phyloP scores from a whole-genome alignment of 1,140 invertebrate genomes.

The Aphidius ervi region DNA sequence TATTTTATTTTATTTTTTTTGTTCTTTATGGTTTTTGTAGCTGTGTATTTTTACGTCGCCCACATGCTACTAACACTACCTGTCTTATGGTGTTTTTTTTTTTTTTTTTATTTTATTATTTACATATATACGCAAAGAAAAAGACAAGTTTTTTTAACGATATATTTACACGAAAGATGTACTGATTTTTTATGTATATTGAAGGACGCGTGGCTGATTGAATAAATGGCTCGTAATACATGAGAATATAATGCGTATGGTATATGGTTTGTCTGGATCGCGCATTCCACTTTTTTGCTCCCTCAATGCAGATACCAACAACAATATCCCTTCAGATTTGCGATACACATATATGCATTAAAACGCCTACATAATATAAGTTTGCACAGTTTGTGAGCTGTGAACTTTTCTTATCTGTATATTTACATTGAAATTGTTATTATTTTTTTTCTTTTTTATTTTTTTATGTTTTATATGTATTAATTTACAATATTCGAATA shows the following conservation, averaged over 20 bases:
- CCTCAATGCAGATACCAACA: conserved; percentile 18
- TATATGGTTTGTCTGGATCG: conserved; percentile 9
- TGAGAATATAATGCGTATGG: conserved; percentile 31
- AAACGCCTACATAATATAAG: conserved; percentile 14
- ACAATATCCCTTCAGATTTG: conserved; percentile 14
- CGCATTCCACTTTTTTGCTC: conserved; percentile 25
- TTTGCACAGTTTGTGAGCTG: conserved; percentile 18
- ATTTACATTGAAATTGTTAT: background rate
- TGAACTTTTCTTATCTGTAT: conserved; percentile 24
- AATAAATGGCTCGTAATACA: conserved; percentile 34
- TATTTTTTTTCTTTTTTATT: too few relatives aligned
- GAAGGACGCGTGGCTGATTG: conserved; percentile 19
- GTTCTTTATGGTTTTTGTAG: too few relatives aligned
- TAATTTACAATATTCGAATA: too few relatives aligned
- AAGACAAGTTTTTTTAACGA: conserved; percentile 25
- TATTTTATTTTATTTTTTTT: too few relatives aligned
- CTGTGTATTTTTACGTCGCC: too few relatives aligned
- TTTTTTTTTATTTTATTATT: conserved; percentile 10
- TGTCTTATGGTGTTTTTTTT: conserved; percentile 7
- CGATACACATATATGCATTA: conserved; percentile 4
- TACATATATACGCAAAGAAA: background rate
- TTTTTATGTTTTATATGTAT: too few relatives aligned
- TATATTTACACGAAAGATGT: conserved; percentile 7
- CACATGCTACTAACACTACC: too few relatives aligned
- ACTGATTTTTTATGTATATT: background rate